Evolutionary conservation across 92 coral and sea anemone species (phyloP).

Genomic region (Epizoanthus ramosus): DNA sequence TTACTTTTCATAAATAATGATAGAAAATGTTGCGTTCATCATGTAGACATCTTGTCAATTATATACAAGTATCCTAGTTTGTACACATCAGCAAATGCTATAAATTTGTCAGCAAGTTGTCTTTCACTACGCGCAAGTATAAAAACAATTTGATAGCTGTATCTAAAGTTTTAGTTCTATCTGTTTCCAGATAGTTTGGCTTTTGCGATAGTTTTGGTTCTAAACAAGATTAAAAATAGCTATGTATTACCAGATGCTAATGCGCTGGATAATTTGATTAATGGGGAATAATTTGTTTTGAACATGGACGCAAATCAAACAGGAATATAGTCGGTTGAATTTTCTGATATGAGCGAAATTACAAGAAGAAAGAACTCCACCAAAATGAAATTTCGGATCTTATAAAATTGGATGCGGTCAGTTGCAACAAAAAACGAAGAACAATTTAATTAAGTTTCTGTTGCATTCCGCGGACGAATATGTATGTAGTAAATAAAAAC

Average conservation of each 20-base stretch:
- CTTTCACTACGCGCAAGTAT: no score
- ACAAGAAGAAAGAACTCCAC: not conserved
- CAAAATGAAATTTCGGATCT: not conserved
- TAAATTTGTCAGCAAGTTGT: no score
- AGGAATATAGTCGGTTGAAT: conserved; percentile 11
- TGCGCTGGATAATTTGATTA: conserved; percentile 54
- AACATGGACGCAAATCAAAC: conserved; percentile 25
- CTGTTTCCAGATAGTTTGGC: not conserved
- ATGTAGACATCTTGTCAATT: conserved; percentile 19
- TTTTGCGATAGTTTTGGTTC: conserved; percentile 22
- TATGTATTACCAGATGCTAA: conserved; percentile 38
- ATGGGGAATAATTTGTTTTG: conserved; percentile 52
- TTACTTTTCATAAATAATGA: conserved; percentile 3
- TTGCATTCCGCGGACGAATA: not conserved
- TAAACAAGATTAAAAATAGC: conserved; percentile 24
- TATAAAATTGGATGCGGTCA: conserved; percentile 9
- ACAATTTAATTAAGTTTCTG: not conserved
- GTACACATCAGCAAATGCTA: not conserved
- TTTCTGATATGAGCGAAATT: conserved; percentile 13
- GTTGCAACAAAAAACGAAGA: not conserved
- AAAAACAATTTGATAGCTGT: not conserved
- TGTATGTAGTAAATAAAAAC: not conserved
- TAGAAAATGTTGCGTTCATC: not conserved
- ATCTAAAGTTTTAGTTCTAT: not conserved
- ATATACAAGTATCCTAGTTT: not conserved